Evolutionary conservation across 2,888 invertebrate genomes (phyloP).

Genomic region (Creontiades dilutus): DNA sequence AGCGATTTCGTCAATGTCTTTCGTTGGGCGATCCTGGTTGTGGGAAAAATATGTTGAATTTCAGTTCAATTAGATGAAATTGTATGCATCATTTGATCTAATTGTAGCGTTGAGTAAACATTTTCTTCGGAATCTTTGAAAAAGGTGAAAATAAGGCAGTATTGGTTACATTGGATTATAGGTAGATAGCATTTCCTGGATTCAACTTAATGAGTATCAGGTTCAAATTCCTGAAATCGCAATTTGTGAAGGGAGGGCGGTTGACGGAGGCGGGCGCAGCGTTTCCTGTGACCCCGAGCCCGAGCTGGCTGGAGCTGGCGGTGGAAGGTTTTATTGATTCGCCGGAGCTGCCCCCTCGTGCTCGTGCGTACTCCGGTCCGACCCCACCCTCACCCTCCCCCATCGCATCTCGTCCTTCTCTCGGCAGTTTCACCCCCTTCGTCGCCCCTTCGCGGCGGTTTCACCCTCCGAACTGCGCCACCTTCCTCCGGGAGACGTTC

Average conservation of each 20-base stretch:
- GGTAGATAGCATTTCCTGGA: too few species aligned
- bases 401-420: not conserved
- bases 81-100: too few species aligned
- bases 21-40: too few species aligned
- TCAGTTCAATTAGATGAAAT: too few species aligned
- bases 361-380: constrained; percentile 61
- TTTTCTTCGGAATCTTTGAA: too few species aligned
- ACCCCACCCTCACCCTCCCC: constrained; percentile 49
- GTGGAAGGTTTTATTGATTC: constrained; percentile 41
- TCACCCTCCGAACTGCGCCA: too few species aligned
- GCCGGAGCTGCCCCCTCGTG: constrained; percentile 51
- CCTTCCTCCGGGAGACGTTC: too few species aligned
- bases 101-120: too few species aligned
- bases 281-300: constrained; percentile 60
- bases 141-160: too few species aligned
- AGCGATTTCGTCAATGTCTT: too few species aligned
- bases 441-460: not conserved
- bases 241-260: not conserved
- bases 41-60: too few species aligned
- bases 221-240: not conserved
- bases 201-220: not conserved
- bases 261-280: constrained; percentile 37
- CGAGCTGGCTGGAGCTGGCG: constrained; percentile 40
- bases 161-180: too few species aligned
- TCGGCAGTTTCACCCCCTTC: constrained; percentile 1